A percentile compares a stretch with the other conserved stretches of the same genome.
phyloP scores from a whole-genome alignment of 2,113 vertebrate genomes.

The Baryphthengus martii region DNA sequence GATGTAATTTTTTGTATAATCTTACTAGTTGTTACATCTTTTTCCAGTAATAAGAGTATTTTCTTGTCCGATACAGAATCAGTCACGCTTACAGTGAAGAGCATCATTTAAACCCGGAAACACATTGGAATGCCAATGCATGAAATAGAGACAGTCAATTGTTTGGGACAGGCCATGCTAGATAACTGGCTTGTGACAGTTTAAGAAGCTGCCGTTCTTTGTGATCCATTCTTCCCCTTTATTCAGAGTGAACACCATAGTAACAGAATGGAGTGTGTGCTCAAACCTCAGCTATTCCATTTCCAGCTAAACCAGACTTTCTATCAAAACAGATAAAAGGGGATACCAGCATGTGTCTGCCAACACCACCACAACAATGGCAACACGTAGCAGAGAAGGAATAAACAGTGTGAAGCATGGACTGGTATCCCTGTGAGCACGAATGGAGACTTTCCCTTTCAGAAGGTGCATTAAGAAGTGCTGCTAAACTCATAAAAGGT shows the following conservation, averaged over 20 bases:
- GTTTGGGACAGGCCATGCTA: not conserved
- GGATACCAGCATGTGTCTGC: not conserved
- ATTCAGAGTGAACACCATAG: not conserved
- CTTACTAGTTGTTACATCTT: not conserved
- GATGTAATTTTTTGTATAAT: not conserved
- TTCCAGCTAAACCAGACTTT: not conserved
- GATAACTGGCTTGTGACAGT: not conserved
- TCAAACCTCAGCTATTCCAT: not conserved
- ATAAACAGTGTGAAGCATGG: not conserved
- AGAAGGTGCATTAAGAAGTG: not conserved
- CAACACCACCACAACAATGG: not conserved
- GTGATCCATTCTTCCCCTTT: not conserved
- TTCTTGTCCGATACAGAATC: not conserved
- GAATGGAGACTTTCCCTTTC: not conserved
- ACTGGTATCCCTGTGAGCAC: fast-evolving
- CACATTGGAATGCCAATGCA: not conserved
- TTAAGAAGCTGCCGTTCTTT: not conserved
- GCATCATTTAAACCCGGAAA: not conserved
- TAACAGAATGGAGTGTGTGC: not conserved
- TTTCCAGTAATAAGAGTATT: not conserved
- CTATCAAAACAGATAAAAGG: not conserved
- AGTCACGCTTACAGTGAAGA: not conserved
- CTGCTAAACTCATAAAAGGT: fast-evolving
- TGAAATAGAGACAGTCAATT: not conserved
- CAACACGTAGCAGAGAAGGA: not conserved